Conservation (phyloP, 2,797 vertebrate species). For the Clarias platycephalus region DNA sequence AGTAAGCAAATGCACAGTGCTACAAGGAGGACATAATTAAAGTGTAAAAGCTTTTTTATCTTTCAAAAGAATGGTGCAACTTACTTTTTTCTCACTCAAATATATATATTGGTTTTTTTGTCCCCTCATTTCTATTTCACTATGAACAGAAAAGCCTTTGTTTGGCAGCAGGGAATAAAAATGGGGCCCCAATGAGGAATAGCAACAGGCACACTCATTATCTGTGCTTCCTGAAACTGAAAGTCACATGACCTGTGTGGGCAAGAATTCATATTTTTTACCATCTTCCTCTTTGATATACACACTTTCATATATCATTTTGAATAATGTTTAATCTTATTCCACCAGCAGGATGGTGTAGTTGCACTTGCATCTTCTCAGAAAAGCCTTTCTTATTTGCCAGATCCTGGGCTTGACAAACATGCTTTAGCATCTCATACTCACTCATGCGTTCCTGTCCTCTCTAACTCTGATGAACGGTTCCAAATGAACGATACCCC, state of each 20-base stretch:
- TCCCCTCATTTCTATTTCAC: slow-evolving; percentile 59
- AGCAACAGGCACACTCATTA: slow-evolving; percentile 75
- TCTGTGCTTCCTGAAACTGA: slow-evolving; percentile 69
- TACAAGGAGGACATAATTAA: slow-evolving; percentile 72
- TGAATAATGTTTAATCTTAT: slow-evolving; percentile 58
- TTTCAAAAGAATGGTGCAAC: slow-evolving; percentile 66
- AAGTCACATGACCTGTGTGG: slow-evolving; percentile 72
- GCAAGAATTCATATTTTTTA: slow-evolving; percentile 56
- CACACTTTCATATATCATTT: slow-evolving; percentile 68
- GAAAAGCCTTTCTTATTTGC: slow-evolving; percentile 42
- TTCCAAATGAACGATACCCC: slow-evolving; percentile 61
- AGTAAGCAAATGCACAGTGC: slow-evolving; percentile 71
- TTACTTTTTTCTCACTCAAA: slow-evolving; percentile 57
- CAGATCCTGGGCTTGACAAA: slow-evolving; percentile 44
- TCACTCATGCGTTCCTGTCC: slow-evolving; percentile 67
- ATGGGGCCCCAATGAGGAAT: slow-evolving; percentile 58
- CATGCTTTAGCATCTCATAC: slow-evolving; percentile 49
- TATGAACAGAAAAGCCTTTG: slow-evolving; percentile 74
- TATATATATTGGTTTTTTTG: slow-evolving; percentile 21
- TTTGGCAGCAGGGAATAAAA: slow-evolving; percentile 56
- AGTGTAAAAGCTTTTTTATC: slow-evolving; percentile 71
- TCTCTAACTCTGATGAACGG: slow-evolving; percentile 64
- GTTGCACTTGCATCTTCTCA: slow-evolving; percentile 48
- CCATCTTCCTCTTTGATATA: slow-evolving; percentile 71
- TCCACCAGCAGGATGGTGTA: neutral